Evolutionary conservation across 2,797 vertebrate genomes (phyloP), one percentile per base, ranked within the genome.

Genomic region (Choloepus didactylus): DNA sequence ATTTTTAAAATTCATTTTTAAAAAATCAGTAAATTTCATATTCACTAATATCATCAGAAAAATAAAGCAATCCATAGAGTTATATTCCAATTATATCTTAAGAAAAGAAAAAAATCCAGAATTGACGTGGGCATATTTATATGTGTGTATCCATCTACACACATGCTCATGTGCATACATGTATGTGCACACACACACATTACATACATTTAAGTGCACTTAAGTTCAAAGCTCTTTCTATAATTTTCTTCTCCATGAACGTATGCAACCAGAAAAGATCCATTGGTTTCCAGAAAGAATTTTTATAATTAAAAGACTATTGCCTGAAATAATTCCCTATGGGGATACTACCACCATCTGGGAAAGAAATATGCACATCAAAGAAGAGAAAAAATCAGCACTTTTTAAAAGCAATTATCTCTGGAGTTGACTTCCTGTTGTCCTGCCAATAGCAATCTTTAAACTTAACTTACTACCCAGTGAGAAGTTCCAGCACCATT

Each of bases 201-300:
- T 72, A 62, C 0, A 3, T 59, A 87, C 54, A 23, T 69, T 51
- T 51, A 67, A 83, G 38, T 64, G 9, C 38, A 59, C 9, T 88
- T 86, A 87, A 75, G 54, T 80, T 93, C 19, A 91, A 80, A 38
- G 60, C 14, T 77, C 1, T 75, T 44, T 59, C 67, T 88, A 41
- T 90, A 27, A 44, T 90, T 95, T 95, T 77, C 18, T 67, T 87
- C 73, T 89, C 56, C 84, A 88, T 91, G 72, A 93, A 79, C 87
- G 87, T 80, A 85, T 10, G 95, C 49, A 95, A 35, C 18, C 25
- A 70, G 87, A 76, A 96, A 93, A 87, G 46, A 87, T 90, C 31
- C 77, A 95, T 35, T 90, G 27, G 29, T 88, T 96, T 95, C 73
- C 56, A 77, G 51, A 81, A 72, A 86, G 27, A 56, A 38, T 35